Conservation (phyloP, 2,888 invertebrate genomes). For the Charanyca ferruginea region DNA sequence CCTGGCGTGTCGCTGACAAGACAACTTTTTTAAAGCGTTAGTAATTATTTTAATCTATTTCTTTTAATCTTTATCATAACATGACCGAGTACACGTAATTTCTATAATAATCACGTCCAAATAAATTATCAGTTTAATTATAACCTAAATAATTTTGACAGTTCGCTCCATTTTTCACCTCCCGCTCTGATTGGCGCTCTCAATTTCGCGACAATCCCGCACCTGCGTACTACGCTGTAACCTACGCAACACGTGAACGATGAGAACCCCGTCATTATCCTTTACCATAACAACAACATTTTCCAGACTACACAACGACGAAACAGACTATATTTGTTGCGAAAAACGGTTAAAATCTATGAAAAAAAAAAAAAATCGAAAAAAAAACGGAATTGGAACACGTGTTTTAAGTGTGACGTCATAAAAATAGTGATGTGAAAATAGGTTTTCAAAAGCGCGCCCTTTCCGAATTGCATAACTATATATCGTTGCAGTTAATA, state of each 20-base stretch:
- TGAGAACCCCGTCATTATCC: conserved; percentile 7
- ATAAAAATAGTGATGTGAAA: not conserved
- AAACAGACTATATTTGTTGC: not conserved
- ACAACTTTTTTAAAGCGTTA: not conserved
- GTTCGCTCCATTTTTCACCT: conserved; percentile 21
- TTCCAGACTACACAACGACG: not conserved
- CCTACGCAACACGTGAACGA: conserved; percentile 34
- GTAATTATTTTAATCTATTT: not conserved
- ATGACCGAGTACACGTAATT: not conserved
- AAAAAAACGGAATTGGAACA: too few species aligned
- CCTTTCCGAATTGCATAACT: conserved; percentile 29
- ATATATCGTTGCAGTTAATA: conserved; percentile 43
- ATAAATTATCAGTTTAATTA: not conserved
- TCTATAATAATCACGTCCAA: too few species aligned
- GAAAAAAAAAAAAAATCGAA: not conserved
- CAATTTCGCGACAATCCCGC: not conserved
- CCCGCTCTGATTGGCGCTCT: conserved; percentile 14
- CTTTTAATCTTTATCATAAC: not conserved
- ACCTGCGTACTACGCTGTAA: conserved; percentile 25
- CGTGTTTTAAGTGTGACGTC: not conserved
- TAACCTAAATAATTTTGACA: conserved; percentile 8
- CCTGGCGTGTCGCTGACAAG: not conserved
- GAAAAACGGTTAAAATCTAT: not conserved
- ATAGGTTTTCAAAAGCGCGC: conserved; percentile 17
- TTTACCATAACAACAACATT: not conserved